These are phyloP conservation scores for Hirtodrosophila alboralis DNA, from an alignment of 2,888 invertebrate species.

Conservation along the genomic window DNA sequence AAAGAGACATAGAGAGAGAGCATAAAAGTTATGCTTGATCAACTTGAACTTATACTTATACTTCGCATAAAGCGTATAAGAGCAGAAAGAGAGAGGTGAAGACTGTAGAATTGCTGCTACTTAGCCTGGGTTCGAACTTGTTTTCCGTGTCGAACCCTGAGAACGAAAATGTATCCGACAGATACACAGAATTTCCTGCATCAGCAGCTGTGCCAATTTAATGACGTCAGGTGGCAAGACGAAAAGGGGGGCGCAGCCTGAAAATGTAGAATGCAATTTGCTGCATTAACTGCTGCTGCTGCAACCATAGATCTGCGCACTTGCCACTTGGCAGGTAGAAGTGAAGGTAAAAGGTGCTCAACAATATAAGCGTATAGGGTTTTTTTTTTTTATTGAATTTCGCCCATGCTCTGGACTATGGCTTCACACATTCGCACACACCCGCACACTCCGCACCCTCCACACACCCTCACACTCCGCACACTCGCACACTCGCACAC, in stretches of 20 bases:
- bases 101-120: constrained; percentile 9
- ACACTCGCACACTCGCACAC: constrained; percentile 3
- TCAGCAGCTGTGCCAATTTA: constrained; percentile 44
- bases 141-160: constrained; percentile 21
- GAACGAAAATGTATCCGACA: constrained; percentile 25
- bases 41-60: constrained; percentile 12
- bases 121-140: constrained; percentile 36
- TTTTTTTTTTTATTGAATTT: constrained; percentile 43
- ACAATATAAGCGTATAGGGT: constrained; percentile 17
- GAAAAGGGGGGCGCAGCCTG: constrained; percentile 5
- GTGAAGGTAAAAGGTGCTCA: neutral
- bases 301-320: constrained; percentile 47
- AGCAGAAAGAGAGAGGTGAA: constrained; percentile 38
- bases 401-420: constrained; percentile 15
- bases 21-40: constrained; percentile 40
- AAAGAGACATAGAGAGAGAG: constrained; percentile 39
- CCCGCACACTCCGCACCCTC: constrained; percentile 2
- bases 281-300: constrained; percentile 21
- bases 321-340: constrained; percentile 26
- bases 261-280: constrained; percentile 43
- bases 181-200: constrained; percentile 72
- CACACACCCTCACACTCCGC: constrained; percentile 2
- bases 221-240: constrained; percentile 43
- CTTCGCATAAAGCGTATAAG: neutral
- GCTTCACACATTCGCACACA: constrained; percentile 19